phyloP scores from a whole-genome alignment of 1,140 invertebrate genomes.

The Trachymyrmex septentrionalis region DNA sequence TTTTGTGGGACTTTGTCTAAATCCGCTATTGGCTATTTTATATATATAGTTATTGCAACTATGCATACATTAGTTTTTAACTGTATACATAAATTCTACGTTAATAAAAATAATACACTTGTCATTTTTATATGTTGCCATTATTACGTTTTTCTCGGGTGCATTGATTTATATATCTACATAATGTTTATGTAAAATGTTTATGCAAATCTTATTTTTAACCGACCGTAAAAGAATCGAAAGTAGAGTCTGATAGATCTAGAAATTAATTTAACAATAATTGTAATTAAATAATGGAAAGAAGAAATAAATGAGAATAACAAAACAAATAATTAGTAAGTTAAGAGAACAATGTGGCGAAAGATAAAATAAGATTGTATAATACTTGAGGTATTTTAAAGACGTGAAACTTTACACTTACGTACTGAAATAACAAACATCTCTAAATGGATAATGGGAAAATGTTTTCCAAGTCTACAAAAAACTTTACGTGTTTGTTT shows the following conservation, averaged over 20 bases:
- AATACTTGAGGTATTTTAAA: not conserved
- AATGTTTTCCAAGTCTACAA: not conserved
- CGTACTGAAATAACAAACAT: not conserved
- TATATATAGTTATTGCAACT: too few relatives aligned
- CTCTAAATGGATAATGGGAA: not conserved
- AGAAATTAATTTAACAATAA: not conserved
- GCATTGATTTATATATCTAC: too few relatives aligned
- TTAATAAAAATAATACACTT: too few relatives aligned
- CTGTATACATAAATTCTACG: too few relatives aligned
- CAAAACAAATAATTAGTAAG: not conserved
- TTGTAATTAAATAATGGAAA: not conserved
- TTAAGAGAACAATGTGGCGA: not conserved
- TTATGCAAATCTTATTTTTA: not conserved
- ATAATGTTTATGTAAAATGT: not conserved
- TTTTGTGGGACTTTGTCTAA: too few relatives aligned
- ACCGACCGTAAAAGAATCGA: not conserved
- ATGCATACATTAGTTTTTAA: too few relatives aligned
- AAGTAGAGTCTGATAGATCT: not conserved
- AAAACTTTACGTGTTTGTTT: not conserved
- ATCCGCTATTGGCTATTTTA: too few relatives aligned
- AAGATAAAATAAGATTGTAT: slow-evolving; percentile 3
- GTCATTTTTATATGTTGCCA: too few relatives aligned
- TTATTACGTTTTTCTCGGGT: too few relatives aligned
- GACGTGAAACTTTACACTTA: not conserved
- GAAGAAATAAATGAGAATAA: not conserved